phyloP scores from a whole-genome alignment of 64 coral and sea anemone genomes.

The Platygyra sinensis region DNA sequence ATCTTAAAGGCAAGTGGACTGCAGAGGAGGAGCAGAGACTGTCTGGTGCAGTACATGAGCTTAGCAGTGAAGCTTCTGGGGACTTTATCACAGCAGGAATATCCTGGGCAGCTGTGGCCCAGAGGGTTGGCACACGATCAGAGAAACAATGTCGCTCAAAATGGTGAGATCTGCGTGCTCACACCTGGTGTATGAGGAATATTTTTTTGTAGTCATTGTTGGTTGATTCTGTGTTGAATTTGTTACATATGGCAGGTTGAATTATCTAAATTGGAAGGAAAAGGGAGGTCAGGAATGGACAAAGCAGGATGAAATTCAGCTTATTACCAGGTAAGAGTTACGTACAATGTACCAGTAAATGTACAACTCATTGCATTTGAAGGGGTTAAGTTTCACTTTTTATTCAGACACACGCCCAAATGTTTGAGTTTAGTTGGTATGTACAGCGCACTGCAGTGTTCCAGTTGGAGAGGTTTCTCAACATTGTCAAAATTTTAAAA shows the following conservation, averaged over 20 bases:
- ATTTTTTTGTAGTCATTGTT: too few relatives aligned
- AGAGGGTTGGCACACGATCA: slow-evolving; percentile 84
- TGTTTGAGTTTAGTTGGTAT: too few relatives aligned
- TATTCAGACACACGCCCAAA: too few relatives aligned
- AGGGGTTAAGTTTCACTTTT: neutral
- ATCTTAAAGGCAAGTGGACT: slow-evolving; percentile 83
- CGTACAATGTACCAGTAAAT: neutral
- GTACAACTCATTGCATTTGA: neutral
- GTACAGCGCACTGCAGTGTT: too few relatives aligned
- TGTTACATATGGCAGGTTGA: slow-evolving; percentile 65
- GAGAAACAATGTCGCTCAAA: slow-evolving; percentile 99
- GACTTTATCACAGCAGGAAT: slow-evolving; percentile 87
- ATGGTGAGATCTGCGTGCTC: slow-evolving; percentile 54
- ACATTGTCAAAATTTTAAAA: too few relatives aligned
- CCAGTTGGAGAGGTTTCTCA: too few relatives aligned
- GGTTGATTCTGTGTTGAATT: neutral
- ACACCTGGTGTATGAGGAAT: too few relatives aligned
- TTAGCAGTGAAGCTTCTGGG: slow-evolving; percentile 65
- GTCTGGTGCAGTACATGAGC: slow-evolving; percentile 86
- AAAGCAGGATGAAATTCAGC: slow-evolving; percentile 95
- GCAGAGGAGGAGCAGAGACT: slow-evolving; percentile 88
- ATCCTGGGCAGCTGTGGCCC: slow-evolving; percentile 86
- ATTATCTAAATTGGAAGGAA: slow-evolving; percentile 99
- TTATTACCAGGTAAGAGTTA: slow-evolving; percentile 79
- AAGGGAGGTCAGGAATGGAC: slow-evolving; percentile 98